Evolutionary conservation across 2,888 invertebrate species (phyloP).

Genomic region (Cinara cedri): DNA sequence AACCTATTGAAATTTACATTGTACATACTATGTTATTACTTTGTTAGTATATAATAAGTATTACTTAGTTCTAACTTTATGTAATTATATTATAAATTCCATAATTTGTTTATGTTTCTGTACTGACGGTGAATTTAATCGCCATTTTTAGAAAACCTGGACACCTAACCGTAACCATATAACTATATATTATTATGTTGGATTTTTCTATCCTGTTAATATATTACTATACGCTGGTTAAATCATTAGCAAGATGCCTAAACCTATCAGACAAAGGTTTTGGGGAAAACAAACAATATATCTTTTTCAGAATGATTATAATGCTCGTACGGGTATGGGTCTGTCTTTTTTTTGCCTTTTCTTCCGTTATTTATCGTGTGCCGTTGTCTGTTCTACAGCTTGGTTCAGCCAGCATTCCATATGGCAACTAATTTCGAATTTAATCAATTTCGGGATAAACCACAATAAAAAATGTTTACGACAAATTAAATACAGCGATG

Average conservation of each 20-base stretch:
- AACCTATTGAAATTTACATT: no score
- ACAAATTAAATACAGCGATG: background rate
- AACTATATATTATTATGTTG: no score
- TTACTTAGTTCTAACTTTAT: no score
- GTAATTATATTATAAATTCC: no score
- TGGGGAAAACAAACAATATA: background rate
- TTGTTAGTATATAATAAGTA: no score
- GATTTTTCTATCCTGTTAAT: no score
- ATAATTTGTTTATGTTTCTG: background rate
- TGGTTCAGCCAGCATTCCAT: background rate
- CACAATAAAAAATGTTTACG: background rate
- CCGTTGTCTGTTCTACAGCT: background rate
- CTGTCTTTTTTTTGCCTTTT: background rate
- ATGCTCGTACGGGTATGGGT: background rate
- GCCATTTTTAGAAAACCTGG: slow-evolving; percentile 7
- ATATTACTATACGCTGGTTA: background rate
- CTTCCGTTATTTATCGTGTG: slow-evolving; percentile 9
- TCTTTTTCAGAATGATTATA: background rate
- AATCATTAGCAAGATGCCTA: background rate
- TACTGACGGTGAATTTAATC: background rate
- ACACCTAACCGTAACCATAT: background rate
- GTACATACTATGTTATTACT: no score
- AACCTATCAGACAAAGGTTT: slow-evolving; percentile 1
- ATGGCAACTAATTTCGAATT: slow-evolving; percentile 4
- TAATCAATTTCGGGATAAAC: slow-evolving; percentile 1